Evolutionary conservation across 2,888 invertebrate species (phyloP), one percentile per base, ranked within the genome.

Genomic region (Cataglyphis cursor): DNA sequence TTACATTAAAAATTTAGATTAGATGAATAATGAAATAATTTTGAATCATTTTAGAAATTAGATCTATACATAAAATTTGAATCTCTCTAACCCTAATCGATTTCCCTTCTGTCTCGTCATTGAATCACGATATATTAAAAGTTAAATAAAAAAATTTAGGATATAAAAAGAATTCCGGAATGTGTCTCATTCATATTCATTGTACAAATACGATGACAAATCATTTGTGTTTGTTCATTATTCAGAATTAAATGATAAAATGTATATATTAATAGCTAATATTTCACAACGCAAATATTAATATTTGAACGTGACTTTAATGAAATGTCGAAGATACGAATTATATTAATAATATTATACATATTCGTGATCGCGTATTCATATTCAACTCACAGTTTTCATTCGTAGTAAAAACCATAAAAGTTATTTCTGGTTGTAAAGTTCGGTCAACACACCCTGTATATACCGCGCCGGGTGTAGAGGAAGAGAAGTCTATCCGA

Each of bases 401-500:
- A 24, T 65, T 66, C n/a, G 35, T 44, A 18, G 21, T 44, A 44
- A 70, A 78, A 57, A 28, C n/a, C 28, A 28, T 15, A 54, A 57
- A 41, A 65, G 21, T 70, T 41, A 41, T 28, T 78, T 3, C 68
- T 5, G 28, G 15, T 21, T n/a, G 21, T 35, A 54, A 78, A 31
- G 68, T 44, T 57, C 21, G 21, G 57, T 70, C 70, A 24, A 70
- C 15, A 68, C 41, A 64, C 54, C 41, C 31, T 31, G 41, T 51
- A 38, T 62, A 76, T 48, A 31, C 5, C 48, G 74, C 73, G 59
- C 35, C n/a, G 6, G 6, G n/a, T 38, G 24, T 21, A 59, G 18
- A 51, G 38, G 38, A 9, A n/a, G 38, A 54, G 51, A n/a, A 21
- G 44, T 64, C 61, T 21, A 65, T 35, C 68, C 81, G 85, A 87